Evolutionary conservation across 2,888 invertebrate species (phyloP).

Genomic region (Thecophora atra): DNA sequence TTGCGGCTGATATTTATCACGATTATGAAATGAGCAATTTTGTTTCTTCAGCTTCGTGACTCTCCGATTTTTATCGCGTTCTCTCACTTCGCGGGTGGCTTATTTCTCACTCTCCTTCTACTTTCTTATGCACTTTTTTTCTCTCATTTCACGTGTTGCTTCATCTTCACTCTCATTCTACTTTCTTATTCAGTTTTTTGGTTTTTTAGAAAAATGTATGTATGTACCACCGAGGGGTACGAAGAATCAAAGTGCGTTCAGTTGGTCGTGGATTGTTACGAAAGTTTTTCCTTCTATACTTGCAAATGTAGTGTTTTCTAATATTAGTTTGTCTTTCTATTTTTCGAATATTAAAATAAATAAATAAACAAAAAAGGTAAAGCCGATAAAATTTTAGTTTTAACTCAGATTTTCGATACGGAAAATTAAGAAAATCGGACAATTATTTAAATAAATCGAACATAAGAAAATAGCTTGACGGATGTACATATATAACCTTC

Average conservation of each 20-base stretch:
- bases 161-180: background rate
- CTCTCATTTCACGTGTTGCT: background rate
- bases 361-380: too few species aligned
- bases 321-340: background rate
- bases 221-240: background rate
- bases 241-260: constrained; percentile 5
- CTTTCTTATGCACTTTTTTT: too few species aligned
- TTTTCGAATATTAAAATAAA: background rate
- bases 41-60: background rate
- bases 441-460: too few species aligned
- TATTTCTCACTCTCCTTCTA: background rate
- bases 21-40: constrained; percentile 25
- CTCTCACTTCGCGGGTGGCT: too few species aligned
- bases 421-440: too few species aligned
- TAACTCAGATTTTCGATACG: too few species aligned
- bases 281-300: background rate
- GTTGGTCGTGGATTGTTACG: constrained; percentile 13
- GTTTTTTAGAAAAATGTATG: constrained; percentile 2
- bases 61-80: too few species aligned
- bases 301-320: background rate
- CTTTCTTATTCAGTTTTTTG: background rate
- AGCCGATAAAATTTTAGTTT: too few species aligned
- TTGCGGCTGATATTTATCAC: constrained; percentile 25
- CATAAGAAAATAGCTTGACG: too few species aligned
- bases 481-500: background rate